Evolutionary conservation across 2,888 invertebrate species (phyloP), one percentile per base, ranked within the genome.

Genomic region (Campaea margaritaria): DNA sequence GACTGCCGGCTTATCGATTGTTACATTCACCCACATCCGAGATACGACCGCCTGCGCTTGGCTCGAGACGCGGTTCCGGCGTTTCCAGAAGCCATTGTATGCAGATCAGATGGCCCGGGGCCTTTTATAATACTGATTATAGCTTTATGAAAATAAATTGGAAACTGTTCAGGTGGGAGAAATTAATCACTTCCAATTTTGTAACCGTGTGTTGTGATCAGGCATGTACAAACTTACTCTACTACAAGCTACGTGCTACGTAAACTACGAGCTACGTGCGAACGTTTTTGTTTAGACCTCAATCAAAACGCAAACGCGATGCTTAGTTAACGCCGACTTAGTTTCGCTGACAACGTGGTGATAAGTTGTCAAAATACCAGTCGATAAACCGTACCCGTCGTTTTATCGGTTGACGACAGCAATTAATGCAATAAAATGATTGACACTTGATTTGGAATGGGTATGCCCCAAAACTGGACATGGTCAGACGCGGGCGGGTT

Each of bases 1-100:
- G 60, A 68, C 68, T 70, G 31, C 7, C 67, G 72, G 67, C 70
- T 75, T 78, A 80, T 79, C 76, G 78, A 76, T 80, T 78, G 77
- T 75, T 75, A 73, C 72, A 68, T 74, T 78, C 81, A 76, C 79
- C 74, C 69, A 78, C 75, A 74, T 74, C 60, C 55, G 62, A 61
- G 55, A 56, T 59, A 54, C 49, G 56, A 59, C 57, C 59, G 57
- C 64, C 57, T 58, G 41, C 9, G 61, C 48, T 48, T 45, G 36
- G 49, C 58, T 59, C 39, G 52, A 46, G 45, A 50, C 45, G 42
- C 27, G 27, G 50, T 50, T 28, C 36, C 46, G 31, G 45, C 43
- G 47, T 53, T 48, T 51, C 60, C 57, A 60, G 57, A 54, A 43
- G 62, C 65, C 59, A 74, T 76, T 78, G 76, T 76, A 76, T 78